Evolutionary conservation across 2,797 vertebrate species (phyloP), one percentile per base, ranked within the genome.

Genomic region (Phyllotis vaccarum): DNA sequence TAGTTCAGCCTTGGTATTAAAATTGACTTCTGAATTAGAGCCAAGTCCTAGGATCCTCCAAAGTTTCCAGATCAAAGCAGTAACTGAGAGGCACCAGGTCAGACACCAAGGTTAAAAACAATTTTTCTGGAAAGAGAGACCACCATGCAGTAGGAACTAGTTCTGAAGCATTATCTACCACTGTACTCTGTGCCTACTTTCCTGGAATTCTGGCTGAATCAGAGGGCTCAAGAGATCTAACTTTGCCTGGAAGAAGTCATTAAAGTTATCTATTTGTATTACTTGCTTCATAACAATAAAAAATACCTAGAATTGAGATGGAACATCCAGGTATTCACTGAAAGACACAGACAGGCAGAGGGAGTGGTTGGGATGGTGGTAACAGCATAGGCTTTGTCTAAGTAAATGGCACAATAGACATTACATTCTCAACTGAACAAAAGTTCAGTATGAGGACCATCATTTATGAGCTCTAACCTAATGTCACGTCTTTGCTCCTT

Each of bases 1-100:
- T 93, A 95, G 60, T 97, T 93, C 56, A 81, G 95, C 64, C 74
- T 94, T 2, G 1, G 58, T 60, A 81, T 93, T 97, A 97, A 97
- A 97, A 96, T 56, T 80, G 94, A 92, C 91, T 96, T 88, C 76
- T 64, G 83, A 86, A 49, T 46, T 88, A 87, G 58, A 78, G 40
- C 62, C 43, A 75, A 91, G 80, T 85, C 88, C 91, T 46, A 79
- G 95, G 92, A 93, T 34, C 5, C 46, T 76, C 75, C 12, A 6
- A 79, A 95, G 76, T 46, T 86, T 90, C 82, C 56, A 76, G 52
- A 88, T 46, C 54, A 56, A 70, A 56, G 58, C 52, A 95, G 21
- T 68, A 60, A 91, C 5, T 27, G 46, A 96, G 90, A 93, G 90
- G 62, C 5, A 29, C 0, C 80, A 72, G 46, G 89, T 58, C 80